These are phyloP conservation scores for Enteromius fasciolatus DNA, from an alignment of 2,797 vertebrate genomes.

Conservation along the genomic window DNA sequence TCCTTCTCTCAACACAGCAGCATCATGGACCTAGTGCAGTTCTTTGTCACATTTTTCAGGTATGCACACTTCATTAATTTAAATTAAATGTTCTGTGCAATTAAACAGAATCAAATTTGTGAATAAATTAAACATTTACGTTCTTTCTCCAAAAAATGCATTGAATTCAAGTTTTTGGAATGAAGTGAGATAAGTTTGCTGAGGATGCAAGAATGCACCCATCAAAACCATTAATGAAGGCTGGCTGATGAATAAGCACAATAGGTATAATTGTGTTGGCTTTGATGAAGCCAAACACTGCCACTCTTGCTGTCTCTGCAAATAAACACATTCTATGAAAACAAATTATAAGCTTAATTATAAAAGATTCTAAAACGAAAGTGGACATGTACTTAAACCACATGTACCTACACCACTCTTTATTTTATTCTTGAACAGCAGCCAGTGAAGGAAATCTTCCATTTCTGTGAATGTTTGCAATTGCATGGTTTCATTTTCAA, in stretches of 20 bases:
- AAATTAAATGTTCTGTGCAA: not conserved
- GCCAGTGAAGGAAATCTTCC: not conserved
- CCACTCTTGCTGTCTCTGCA: constrained; percentile 53
- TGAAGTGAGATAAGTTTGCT: not conserved
- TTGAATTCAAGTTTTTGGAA: not conserved
- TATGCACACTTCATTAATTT: constrained; percentile 64
- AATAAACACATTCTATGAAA: not conserved
- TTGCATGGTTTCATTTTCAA: constrained; percentile 12
- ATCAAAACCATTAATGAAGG: constrained; percentile 45
- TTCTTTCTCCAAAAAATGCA: not conserved
- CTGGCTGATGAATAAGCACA: constrained; percentile 62
- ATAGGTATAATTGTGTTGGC: constrained; percentile 38
- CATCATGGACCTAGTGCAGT: constrained; percentile 95
- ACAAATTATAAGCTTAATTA: no score
- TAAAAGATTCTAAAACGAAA: no score
- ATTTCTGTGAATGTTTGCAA: constrained; percentile 11
- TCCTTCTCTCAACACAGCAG: constrained; percentile 94
- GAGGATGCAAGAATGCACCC: constrained; percentile 23
- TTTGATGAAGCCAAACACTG: constrained; percentile 55
- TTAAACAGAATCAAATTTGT: not conserved
- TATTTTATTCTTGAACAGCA: no score
- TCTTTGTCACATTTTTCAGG: constrained; percentile 97
- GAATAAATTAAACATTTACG: not conserved
- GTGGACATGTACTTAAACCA: no score
- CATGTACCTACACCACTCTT: no score